Conservation (phyloP, 2,113 vertebrate species). For the Xenopus borealis region DNA sequence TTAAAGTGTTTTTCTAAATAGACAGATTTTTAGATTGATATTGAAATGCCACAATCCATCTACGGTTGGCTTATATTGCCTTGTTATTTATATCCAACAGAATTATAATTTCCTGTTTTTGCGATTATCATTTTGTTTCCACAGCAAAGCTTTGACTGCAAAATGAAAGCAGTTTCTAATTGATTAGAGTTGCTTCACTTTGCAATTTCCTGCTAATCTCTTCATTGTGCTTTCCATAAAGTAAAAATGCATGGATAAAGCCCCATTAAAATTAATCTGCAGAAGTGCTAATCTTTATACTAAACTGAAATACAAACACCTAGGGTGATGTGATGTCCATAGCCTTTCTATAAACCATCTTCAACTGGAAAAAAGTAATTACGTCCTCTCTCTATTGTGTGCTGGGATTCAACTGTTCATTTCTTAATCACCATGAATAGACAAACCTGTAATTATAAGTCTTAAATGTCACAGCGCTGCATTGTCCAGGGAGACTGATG, state of each 20-base stretch:
- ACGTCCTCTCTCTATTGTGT: background rate
- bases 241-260: conserved; percentile 58
- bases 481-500: background rate
- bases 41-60: conserved; percentile 11
- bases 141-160: conserved; percentile 55
- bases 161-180: conserved; percentile 53
- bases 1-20: conserved; percentile 38
- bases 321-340: conserved; percentile 46
- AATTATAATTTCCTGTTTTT: conserved; percentile 52
- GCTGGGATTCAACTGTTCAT: background rate
- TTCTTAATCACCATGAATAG: conserved; percentile 8
- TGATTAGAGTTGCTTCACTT: conserved; percentile 56
- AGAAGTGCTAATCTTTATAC: conserved; percentile 63
- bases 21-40: conserved; percentile 13
- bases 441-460: conserved; percentile 8
- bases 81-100: conserved; percentile 37
- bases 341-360: background rate
- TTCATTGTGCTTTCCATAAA: conserved; percentile 61
- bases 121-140: conserved; percentile 49
- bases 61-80: conserved; percentile 25
- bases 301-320: conserved; percentile 59
- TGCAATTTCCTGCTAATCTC: conserved; percentile 67
- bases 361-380: conserved; percentile 1
- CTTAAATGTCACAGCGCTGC: background rate
- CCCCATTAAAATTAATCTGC: conserved; percentile 61